Base-by-base conservation (phyloP, 2,797 vertebrate species). In the Zalophus californianus region DNA sequence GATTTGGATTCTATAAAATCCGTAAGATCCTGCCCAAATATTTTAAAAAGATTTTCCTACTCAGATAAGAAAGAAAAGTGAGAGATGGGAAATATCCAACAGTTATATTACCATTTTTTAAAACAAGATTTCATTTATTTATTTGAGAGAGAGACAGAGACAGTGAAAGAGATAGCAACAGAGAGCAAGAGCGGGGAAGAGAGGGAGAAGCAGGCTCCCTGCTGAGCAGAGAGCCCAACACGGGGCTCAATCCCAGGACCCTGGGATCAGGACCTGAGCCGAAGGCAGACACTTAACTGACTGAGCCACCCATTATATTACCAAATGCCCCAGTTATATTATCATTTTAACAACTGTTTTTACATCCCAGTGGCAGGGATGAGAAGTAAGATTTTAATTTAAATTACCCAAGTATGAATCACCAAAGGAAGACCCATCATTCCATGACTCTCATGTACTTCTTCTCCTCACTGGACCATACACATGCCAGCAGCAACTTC, bases 1-100 rank as follows among this genome's bases (percentile, higher is more conserved):
- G 75, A 64, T n/a, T 62, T 3, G 58, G 52, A 88, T 79, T 94
- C 78, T 73, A 20, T 66, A 80, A 91, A 32, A 94, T 44, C 7
- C 44, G 25, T 70, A 93, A 88, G 72, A 70, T 75, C 52, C 41
- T 80, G 35, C 16, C 56, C 41, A 68, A n/a, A 77, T 78, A 32
- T 75, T 88, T 91, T 75, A 41, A 56, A 89, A 70, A 70, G 21
- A 38, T 96, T 83, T 95, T 83, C 68, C 89, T 41, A 95, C 10
- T 95, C 66, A 83, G 84, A 35, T 86, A 66, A 91, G 58, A 87
- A 72, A 86, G 48, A 80, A 77, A 82, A 93, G 29, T 27, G 15
- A 86, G 21, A 64, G 27, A 62, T n/a, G 15, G 54, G 35, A 95
- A 92, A 83, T 91, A 85, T 7, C 44, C 41, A 89, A 35, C 50